These are phyloP conservation scores for Leptarthrus brevirostris DNA, from an alignment of 2,888 invertebrate species.

Conservation along the genomic window DNA sequence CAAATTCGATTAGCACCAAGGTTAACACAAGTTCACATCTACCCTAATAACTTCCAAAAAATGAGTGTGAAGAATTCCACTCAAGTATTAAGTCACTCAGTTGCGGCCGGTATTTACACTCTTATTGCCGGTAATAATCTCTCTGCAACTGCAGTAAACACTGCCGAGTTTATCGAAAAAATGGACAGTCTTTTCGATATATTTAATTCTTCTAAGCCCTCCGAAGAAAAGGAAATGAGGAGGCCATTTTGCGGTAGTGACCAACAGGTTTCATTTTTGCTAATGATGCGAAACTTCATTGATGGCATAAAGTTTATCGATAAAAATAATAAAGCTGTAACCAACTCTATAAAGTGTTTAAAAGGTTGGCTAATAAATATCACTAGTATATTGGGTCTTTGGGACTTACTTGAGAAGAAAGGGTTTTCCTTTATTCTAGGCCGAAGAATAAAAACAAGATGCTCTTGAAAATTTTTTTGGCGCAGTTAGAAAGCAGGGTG, in stretches of 20 bases:
- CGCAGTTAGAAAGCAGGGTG: too few species aligned
- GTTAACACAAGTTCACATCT: background rate
- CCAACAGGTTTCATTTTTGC: background rate
- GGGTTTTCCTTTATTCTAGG: too few species aligned
- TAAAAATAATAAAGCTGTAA: background rate
- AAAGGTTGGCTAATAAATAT: background rate
- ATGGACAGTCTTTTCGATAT: background rate
- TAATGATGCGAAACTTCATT: background rate
- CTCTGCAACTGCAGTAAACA: too few species aligned
- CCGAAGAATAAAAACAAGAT: too few species aligned
- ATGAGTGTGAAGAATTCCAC: background rate
- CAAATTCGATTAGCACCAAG: too few species aligned
- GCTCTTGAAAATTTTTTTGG: too few species aligned
- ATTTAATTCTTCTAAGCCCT: background rate
- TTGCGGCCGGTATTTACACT: background rate
- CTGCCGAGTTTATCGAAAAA: background rate
- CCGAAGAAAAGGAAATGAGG: background rate
- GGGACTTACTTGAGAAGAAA: too few species aligned
- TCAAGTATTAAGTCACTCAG: background rate
- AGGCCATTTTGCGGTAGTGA: background rate
- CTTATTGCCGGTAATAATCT: too few species aligned
- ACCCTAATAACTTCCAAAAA: background rate
- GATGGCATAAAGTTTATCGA: background rate
- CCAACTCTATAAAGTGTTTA: background rate
- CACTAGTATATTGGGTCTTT: too few species aligned